These are phyloP conservation scores for Lepidocyrtoides sp. DNA, from an alignment of 2,888 invertebrate genomes.

Conservation along the genomic window DNA sequence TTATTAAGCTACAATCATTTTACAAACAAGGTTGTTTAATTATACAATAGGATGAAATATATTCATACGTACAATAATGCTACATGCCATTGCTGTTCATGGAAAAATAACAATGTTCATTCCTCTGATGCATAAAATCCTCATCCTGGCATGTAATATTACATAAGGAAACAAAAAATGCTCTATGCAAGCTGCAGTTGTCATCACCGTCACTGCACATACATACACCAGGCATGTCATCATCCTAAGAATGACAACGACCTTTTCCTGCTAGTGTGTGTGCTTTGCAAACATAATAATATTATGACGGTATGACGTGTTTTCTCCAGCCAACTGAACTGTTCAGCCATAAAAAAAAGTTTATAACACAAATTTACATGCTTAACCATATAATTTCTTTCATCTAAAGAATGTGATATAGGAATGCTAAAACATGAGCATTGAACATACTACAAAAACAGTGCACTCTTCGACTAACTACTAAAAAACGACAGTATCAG, in stretches of 20 bases:
- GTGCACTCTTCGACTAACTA: too few relatives aligned
- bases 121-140: background rate
- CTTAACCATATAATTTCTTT: too few relatives aligned
- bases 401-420: too few relatives aligned
- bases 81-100: background rate
- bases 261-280: constrained; percentile 19
- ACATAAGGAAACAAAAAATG: background rate
- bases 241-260: constrained; percentile 15
- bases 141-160: background rate
- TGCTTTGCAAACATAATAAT: constrained; percentile 13
- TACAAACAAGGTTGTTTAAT: constrained; percentile 36
- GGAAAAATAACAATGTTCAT: background rate
- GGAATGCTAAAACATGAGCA: too few relatives aligned
- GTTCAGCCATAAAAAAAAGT: background rate
- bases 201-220: too few relatives aligned
- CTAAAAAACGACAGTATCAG: too few relatives aligned
- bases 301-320: too few relatives aligned
- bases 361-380: too few relatives aligned
- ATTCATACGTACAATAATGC: background rate
- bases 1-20: background rate
- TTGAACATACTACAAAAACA: too few relatives aligned
- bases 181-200: background rate
- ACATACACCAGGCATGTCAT: too few relatives aligned
- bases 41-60: background rate
- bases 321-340: constrained; percentile 24